Percentiles rank a stretch among this genome's conserved stretches.
These are phyloP conservation scores for Anarsia innoxiella DNA, from an alignment of 2,888 invertebrate genomes.

Conservation along the genomic window DNA sequence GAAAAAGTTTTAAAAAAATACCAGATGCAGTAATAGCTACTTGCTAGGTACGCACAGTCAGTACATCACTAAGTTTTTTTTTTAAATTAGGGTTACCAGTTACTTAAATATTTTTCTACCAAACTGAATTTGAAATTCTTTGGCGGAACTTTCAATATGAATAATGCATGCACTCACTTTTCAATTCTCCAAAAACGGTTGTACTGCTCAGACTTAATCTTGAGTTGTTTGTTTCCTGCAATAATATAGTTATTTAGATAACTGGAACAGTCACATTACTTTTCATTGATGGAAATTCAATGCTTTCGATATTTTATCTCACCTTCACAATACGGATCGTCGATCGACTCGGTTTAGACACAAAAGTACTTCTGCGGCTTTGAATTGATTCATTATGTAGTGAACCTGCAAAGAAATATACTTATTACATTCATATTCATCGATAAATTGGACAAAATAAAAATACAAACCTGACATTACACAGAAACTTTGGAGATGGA, in stretches of 20 bases:
- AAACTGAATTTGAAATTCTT: no score
- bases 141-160: no score
- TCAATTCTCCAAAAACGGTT: constrained; percentile 46
- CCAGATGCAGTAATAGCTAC: no score
- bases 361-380: constrained; percentile 60
- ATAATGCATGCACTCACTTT: no score
- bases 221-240: constrained; percentile 53
- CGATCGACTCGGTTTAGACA: constrained; percentile 57
- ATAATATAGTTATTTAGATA: no score
- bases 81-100: no score
- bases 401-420: constrained; percentile 46
- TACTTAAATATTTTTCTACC: no score
- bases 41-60: no score
- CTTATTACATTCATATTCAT: constrained; percentile 15
- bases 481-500: constrained; percentile 69
- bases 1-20: no score
- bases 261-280: no score
- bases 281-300: no score
- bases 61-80: no score
- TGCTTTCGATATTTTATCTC: constrained; percentile 16
- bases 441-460: constrained; percentile 24
- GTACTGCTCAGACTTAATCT: constrained; percentile 44
- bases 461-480: constrained; percentile 67
- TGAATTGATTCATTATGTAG: constrained; percentile 65
- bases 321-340: constrained; percentile 63